phyloP scores from a whole-genome alignment of 2,113 vertebrate genomes.

The Rallus limicola region DNA sequence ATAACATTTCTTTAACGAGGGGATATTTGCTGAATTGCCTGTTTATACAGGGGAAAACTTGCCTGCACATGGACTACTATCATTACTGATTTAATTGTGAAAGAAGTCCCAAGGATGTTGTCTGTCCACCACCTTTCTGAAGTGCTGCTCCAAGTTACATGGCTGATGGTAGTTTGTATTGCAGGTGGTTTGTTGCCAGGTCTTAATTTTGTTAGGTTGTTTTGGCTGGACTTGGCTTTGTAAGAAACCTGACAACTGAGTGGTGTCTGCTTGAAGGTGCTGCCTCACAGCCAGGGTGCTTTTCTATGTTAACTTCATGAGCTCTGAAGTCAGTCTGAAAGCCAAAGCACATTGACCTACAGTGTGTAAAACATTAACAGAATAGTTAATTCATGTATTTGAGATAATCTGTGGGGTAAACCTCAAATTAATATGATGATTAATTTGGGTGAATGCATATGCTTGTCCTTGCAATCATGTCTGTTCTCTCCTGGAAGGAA shows the following conservation, averaged over 20 bases:
- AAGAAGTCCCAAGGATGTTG: neutral
- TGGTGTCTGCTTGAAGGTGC: neutral
- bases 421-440: neutral
- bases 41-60: neutral
- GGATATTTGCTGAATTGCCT: neutral
- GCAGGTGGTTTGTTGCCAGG: neutral
- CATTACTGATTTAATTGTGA: neutral
- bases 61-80: neutral
- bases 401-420: neutral
- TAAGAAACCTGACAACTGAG: neutral
- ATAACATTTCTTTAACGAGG: neutral
- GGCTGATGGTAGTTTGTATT: neutral
- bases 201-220: neutral
- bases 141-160: neutral
- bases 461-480: neutral
- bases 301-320: neutral
- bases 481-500: constrained; percentile 3
- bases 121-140: neutral
- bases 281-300: neutral
- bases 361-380: neutral
- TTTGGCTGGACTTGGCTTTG: neutral
- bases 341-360: neutral
- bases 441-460: neutral
- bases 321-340: neutral
- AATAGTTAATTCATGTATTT: neutral